Evolutionary conservation across 1,140 invertebrate species (phyloP).

Genomic region (Cydia splendana): DNA sequence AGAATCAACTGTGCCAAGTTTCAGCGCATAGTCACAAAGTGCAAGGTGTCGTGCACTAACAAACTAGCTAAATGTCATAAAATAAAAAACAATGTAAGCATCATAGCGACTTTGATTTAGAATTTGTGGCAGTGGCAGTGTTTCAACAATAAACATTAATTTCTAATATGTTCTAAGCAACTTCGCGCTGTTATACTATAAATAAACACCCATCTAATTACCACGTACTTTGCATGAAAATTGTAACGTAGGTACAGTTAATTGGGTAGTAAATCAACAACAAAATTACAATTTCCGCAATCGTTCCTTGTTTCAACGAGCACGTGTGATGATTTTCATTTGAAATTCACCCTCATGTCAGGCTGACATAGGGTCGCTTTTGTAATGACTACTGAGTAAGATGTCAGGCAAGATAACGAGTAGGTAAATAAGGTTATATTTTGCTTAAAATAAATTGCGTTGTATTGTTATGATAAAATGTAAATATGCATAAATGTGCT

Average conservation of each 20-base stretch:
- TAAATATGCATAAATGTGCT: background rate
- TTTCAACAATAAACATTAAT: too few relatives aligned
- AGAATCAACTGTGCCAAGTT: too few relatives aligned
- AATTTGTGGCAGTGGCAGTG: too few relatives aligned
- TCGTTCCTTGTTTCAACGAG: background rate
- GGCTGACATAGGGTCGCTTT: background rate
- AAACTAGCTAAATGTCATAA: too few relatives aligned
- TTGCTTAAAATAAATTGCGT: background rate
- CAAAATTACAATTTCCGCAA: slow-evolving; percentile 4
- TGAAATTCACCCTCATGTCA: background rate
- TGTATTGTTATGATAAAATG: background rate
- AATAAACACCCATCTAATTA: background rate
- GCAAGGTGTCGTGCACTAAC: too few relatives aligned
- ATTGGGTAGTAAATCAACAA: slow-evolving; percentile 3
- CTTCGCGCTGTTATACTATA: background rate
- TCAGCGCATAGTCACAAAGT: too few relatives aligned
- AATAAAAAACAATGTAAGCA: too few relatives aligned
- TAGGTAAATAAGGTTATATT: background rate
- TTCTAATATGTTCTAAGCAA: too few relatives aligned
- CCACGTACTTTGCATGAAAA: background rate
- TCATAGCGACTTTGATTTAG: too few relatives aligned
- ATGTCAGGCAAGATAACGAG: slow-evolving; percentile 7
- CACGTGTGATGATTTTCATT: background rate
- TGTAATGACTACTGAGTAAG: background rate
- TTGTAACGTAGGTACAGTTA: background rate